These are phyloP conservation scores for Elegia similella DNA, from an alignment of 2,888 invertebrate genomes.

Conservation along the genomic window DNA sequence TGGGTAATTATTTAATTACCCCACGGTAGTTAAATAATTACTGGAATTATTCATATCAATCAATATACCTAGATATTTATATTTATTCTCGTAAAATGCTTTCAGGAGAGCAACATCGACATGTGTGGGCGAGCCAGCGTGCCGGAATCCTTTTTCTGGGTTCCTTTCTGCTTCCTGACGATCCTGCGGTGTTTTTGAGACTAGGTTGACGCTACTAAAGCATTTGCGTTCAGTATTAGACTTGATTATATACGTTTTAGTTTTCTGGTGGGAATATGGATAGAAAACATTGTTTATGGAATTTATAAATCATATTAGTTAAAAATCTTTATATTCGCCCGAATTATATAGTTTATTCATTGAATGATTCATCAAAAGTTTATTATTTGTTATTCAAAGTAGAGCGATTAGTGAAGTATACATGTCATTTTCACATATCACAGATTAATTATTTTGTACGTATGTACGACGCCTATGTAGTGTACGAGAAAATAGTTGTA, in stretches of 20 bases:
- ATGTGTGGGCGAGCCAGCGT: conserved; percentile 82
- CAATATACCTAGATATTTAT: too few relatives aligned
- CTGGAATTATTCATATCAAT: too few relatives aligned
- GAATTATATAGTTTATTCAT: not conserved
- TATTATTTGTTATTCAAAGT: conserved; percentile 21
- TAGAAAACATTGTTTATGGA: not conserved
- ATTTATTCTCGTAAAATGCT: conserved; percentile 27
- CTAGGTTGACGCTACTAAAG: not conserved
- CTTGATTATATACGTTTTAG: conserved; percentile 4
- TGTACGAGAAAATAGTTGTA: conserved; percentile 25
- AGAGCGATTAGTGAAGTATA: conserved; percentile 39
- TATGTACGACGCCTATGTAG: conserved; percentile 12
- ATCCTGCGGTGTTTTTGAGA: conserved; percentile 31
- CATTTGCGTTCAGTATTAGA: conserved; percentile 4
- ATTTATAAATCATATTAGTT: not conserved
- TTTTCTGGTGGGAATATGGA: not conserved
- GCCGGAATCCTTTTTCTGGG: conserved; percentile 42
- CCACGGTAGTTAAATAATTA: too few relatives aligned
- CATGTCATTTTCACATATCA: conserved; percentile 67
- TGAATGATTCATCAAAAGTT: conserved; percentile 9
- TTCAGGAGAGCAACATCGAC: conserved; percentile 85
- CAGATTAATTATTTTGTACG: conserved; percentile 11
- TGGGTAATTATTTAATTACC: too few relatives aligned
- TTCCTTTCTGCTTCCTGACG: conserved; percentile 38
- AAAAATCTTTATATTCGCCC: not conserved